These are phyloP conservation scores for Thomomys bottae DNA, from an alignment of 2,113 vertebrate genomes.

Conservation along the genomic window DNA sequence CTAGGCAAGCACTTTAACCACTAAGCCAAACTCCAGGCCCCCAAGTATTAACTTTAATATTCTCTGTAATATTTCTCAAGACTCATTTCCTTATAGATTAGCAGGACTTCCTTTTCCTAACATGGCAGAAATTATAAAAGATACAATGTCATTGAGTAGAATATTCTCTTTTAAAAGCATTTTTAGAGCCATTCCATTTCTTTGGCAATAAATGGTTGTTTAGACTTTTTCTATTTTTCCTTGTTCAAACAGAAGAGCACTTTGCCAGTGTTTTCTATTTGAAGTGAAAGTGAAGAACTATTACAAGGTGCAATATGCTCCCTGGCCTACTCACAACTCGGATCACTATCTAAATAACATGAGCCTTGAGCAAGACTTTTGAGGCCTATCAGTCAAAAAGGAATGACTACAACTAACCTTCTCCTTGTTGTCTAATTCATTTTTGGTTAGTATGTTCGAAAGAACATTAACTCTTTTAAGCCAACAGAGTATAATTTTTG, in stretches of 20 bases:
- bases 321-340: background rate
- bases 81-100: background rate
- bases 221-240: background rate
- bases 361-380: conserved; percentile 43
- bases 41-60: conserved; percentile 9
- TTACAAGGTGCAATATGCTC: background rate
- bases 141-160: background rate
- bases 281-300: conserved; percentile 36
- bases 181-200: conserved; percentile 20
- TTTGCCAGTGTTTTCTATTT: background rate
- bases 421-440: conserved; percentile 11
- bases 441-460: conserved; percentile 44
- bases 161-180: background rate
- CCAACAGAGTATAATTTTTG: conserved; percentile 20
- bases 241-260: background rate
- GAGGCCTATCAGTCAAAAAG: conserved; percentile 43
- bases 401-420: conserved; percentile 10
- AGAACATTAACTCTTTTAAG: conserved; percentile 58
- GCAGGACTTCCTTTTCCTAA: background rate
- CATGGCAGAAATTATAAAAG: conserved; percentile 13
- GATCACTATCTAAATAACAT: conserved; percentile 5
- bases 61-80: background rate
- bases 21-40: too few relatives aligned
- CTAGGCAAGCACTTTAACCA: too few relatives aligned
- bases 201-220: background rate